Conservation (phyloP, 2,113 vertebrate species). For the Stomatorhinus ivindoensis region DNA sequence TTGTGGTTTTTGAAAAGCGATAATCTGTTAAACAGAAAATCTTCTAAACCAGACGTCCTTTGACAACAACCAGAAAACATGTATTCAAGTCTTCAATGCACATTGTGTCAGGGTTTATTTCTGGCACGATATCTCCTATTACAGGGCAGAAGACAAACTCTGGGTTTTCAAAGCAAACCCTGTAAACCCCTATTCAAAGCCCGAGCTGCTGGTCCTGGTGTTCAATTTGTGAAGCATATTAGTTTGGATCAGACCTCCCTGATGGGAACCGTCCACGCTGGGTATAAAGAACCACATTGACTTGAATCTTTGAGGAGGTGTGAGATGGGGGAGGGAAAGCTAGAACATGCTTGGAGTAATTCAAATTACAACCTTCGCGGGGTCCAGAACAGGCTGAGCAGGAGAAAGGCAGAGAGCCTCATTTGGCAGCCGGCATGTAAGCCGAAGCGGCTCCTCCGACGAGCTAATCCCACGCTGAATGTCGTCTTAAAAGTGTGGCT, state of each 20-base stretch:
- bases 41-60: background rate
- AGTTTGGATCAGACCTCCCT: conserved; percentile 10
- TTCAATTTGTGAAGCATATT: background rate
- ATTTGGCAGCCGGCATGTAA: conserved; percentile 69
- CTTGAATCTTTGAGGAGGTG: background rate
- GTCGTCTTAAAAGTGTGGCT: conserved; percentile 66
- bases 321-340: background rate
- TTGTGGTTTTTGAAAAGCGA: conserved; percentile 4
- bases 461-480: conserved; percentile 77
- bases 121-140: background rate
- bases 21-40: background rate
- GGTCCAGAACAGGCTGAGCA: conserved; percentile 32
- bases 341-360: conserved; percentile 21
- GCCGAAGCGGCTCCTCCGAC: conserved; percentile 70
- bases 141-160: background rate
- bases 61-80: conserved; percentile 14
- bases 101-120: conserved; percentile 14
- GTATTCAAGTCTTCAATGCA: background rate
- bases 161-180: background rate
- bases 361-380: conserved; percentile 47
- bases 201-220: background rate
- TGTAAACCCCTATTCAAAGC: background rate
- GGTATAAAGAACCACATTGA: conserved; percentile 20
- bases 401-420: conserved; percentile 26
- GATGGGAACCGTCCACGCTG: background rate